phyloP scores from a whole-genome alignment of 2,797 vertebrate genomes.

The Antennarius maculatus region DNA sequence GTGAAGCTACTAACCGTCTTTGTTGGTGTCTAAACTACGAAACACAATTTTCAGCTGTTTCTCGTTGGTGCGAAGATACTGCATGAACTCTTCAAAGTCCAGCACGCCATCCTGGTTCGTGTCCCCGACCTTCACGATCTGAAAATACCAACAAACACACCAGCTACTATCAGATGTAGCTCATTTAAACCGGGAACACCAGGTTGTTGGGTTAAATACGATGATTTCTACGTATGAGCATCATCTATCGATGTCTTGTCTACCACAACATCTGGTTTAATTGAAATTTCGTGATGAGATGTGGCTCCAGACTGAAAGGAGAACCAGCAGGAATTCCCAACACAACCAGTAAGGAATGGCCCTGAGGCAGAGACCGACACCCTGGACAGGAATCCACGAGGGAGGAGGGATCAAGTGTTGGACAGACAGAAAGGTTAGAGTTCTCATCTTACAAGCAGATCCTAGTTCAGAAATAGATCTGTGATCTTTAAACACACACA shows the following conservation, averaged over 20 bases:
- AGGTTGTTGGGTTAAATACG: no score
- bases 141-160: constrained; percentile 55
- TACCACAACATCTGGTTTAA: no score
- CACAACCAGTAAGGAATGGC: not conserved
- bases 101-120: constrained; percentile 84
- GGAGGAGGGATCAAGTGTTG: not conserved
- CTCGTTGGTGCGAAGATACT: constrained; percentile 86
- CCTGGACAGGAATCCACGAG: not conserved
- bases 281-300: no score
- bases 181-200: no score
- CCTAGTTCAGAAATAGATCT: constrained; percentile 69
- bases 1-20: constrained; percentile 81
- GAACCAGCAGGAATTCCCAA: not conserved
- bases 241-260: no score
- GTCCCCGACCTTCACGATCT: constrained; percentile 82
- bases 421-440: constrained; percentile 58
- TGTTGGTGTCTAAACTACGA: constrained; percentile 87
- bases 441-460: constrained; percentile 71
- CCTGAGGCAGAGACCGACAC: not conserved
- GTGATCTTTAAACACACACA: constrained; percentile 2
- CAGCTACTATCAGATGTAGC: no score
- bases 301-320: no score
- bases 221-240: no score
- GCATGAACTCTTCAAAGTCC: constrained; percentile 88
- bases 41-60: constrained; percentile 89